A percentile compares a stretch with the other conserved stretches of the same genome.
Conservation (phyloP, 2,888 invertebrate genomes). For the Drosophila leonis region DNA sequence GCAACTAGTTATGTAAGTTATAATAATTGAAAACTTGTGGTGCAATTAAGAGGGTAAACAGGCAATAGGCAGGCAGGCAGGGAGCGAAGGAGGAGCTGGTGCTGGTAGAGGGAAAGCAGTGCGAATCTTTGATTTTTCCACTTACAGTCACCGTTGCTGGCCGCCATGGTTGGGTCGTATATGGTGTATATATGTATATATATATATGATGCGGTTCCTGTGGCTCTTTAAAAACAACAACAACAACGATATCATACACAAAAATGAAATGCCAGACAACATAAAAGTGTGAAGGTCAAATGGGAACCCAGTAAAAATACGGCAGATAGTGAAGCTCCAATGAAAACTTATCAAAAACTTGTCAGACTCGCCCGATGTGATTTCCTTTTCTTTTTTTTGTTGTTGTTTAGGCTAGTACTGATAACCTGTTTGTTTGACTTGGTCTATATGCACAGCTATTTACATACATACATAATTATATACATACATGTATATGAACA, state of each 20-base stretch:
- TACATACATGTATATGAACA: constrained; percentile 8
- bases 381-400: constrained; percentile 14
- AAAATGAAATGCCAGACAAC: constrained; percentile 29
- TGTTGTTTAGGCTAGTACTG: constrained; percentile 50
- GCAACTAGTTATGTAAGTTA: constrained; percentile 36
- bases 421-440: constrained; percentile 66
- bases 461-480: constrained; percentile 5
- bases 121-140: constrained; percentile 30
- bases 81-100: constrained; percentile 1
- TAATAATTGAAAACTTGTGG: constrained; percentile 27
- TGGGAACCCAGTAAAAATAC: neutral
- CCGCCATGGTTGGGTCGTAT: constrained; percentile 54
- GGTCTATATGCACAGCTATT: constrained; percentile 1
- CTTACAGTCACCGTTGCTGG: constrained; percentile 74
- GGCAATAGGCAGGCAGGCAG: constrained; percentile 1
- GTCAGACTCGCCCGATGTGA: constrained; percentile 27
- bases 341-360: constrained; percentile 59
- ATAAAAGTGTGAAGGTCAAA: constrained; percentile 54
- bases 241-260: constrained; percentile 3
- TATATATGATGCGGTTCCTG: constrained; percentile 67
- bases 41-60: constrained; percentile 29
- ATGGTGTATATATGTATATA: constrained; percentile 32
- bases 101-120: constrained; percentile 6
- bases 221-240: constrained; percentile 58
- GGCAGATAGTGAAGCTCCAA: constrained; percentile 3